These are phyloP conservation scores for Crocidura indochinensis DNA, from an alignment of 2,797 vertebrate genomes.

Conservation along the genomic window DNA sequence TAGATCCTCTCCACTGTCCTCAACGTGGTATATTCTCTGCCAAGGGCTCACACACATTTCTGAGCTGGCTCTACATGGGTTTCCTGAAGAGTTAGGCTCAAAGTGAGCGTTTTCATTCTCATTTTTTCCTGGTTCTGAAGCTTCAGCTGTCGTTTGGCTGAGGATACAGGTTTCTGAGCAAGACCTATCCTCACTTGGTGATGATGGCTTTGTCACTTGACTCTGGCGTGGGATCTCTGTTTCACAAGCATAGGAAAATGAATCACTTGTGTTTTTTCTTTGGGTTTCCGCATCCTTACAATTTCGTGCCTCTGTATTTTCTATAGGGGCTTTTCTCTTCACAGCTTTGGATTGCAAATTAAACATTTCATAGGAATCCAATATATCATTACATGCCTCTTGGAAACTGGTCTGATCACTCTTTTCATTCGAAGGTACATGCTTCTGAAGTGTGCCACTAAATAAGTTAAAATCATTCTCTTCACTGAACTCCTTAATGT, in stretches of 20 bases:
- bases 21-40: constrained; percentile 71
- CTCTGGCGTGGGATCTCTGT: constrained; percentile 33
- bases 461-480: constrained; percentile 86
- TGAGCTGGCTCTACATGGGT: constrained; percentile 60
- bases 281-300: constrained; percentile 57
- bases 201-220: constrained; percentile 54
- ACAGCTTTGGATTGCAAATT: constrained; percentile 93
- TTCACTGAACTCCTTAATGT: constrained; percentile 90
- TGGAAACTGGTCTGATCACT: constrained; percentile 81
- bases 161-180: constrained; percentile 64
- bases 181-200: constrained; percentile 70
- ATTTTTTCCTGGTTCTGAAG: constrained; percentile 64
- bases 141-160: constrained; percentile 75
- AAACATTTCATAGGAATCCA: constrained; percentile 89
- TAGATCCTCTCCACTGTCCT: constrained; percentile 53
- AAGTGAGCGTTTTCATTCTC: constrained; percentile 53
- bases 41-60: constrained; percentile 66
- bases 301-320: constrained; percentile 59
- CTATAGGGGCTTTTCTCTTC: constrained; percentile 87
- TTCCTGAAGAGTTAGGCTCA: constrained; percentile 75
- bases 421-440: constrained; percentile 66
- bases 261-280: constrained; percentile 71
- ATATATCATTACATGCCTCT: constrained; percentile 83
- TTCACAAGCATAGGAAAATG: constrained; percentile 64
- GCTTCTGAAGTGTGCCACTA: constrained; percentile 75